These are phyloP conservation scores for Zygothrica quintamaculata DNA, from an alignment of 2,888 invertebrate genomes.

Conservation along the genomic window DNA sequence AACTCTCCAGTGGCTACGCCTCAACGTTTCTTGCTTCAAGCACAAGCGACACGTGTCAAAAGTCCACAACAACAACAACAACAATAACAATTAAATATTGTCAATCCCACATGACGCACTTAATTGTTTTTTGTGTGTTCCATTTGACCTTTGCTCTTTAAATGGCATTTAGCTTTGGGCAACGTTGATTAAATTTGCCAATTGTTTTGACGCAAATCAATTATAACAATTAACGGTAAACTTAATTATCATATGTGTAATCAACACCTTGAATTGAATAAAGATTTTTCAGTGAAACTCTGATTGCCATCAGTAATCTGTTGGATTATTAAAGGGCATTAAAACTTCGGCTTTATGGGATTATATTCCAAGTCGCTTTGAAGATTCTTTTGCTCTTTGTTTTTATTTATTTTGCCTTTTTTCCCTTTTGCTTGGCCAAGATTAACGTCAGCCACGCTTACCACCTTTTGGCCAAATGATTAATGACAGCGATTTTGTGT, in stretches of 20 bases:
- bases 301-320: too few species aligned
- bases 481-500: constrained; percentile 74
- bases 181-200: not conserved
- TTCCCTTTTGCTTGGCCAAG: constrained; percentile 34
- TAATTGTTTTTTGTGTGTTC: constrained; percentile 59
- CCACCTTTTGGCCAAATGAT: constrained; percentile 78
- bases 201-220: too few species aligned
- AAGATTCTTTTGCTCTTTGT: not conserved
- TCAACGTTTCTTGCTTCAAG: constrained; percentile 32
- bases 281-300: not conserved
- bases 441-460: constrained; percentile 59
- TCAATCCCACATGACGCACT: constrained; percentile 57
- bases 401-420: constrained; percentile 16
- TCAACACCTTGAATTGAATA: not conserved
- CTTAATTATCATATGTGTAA: too few species aligned
- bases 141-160: not conserved
- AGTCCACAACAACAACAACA: constrained; percentile 41
- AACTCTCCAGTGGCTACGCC: too few species aligned
- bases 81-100: constrained; percentile 21
- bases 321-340: constrained; percentile 24
- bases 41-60: constrained; percentile 71
- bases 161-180: not conserved
- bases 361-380: not conserved
- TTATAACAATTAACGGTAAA: too few species aligned
- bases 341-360: constrained; percentile 8